These are phyloP conservation scores for sheep (Ovis aries) DNA, from an alignment of 2,113 vertebrate genomes.

Conservation along the genomic window ARS-UI_Ramb_v3.0 NC_056080.1:93101001-93101500, in stretches of 20 bases:
- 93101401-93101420: not conserved
- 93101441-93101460: not conserved
- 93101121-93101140: not conserved
- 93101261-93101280: not conserved
- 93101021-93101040: not conserved
- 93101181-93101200: not conserved
- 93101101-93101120: not conserved
- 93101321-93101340: not conserved
- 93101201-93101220: not conserved
- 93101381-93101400: not conserved
- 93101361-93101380: constrained; percentile 18
- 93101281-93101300: not conserved
- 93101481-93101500: constrained; percentile 31
- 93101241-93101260: not conserved
- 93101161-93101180: not conserved
- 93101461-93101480: constrained; percentile 5
- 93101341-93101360: not conserved
- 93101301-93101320: not conserved
- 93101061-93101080: not conserved
- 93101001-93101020: not conserved
- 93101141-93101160: not conserved
- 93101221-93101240: not conserved
- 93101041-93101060: not conserved
- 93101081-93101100: not conserved
- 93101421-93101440: constrained; percentile 29